Base-by-base conservation (phyloP, 2,113 vertebrate genomes). In the Brienomyrus longianalis region DNA sequence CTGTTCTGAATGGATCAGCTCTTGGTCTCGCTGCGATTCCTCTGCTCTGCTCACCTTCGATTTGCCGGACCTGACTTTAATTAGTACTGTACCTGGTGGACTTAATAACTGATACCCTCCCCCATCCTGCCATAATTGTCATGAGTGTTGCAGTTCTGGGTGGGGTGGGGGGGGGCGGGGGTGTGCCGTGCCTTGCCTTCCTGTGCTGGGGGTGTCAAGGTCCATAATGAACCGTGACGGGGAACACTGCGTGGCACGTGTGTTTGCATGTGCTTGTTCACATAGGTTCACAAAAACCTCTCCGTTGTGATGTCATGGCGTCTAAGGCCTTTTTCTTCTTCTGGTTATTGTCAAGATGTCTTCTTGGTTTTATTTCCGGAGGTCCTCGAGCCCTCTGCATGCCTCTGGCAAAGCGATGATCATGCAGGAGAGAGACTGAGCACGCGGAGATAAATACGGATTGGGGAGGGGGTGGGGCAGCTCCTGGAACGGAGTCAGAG, bases 171-270 rank as follows among this genome's bases (percentile, higher is more conserved):
- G 84, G 21, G n/a, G 19, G 43, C n/a, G n/a, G n/a, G n/a, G n/a
- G n/a, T n/a, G n/a, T n/a, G n/a, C n/a, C 43, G 3, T 47, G 86
- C 87, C 35, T 56, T 5, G 59, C 87, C n/a, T 77, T 89, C 86
- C 31, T 62, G 86, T 56, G 80, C 27, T 45, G n/a, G 43, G 52
- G 13, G 23, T 88, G 89, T 89, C 90, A 87, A 88, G 88, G 86
- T 50, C 86, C 91, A 51, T 23, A 88, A 85, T 80, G 88, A 62
- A 23, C 83, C 52, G 88, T 83, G 66, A n/a, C 1, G 9, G n/a
- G 50, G 7, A 90, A 48, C 80, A 89, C 51, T 17, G 59, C 31
- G 48, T 89, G 85, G 88, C 59, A 90, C 84, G 92, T 1, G 27
- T 52, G 51, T 77, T 21, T 86, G 87, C 43, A 51, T 89, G 85